Conservation (phyloP, 2,113 vertebrate genomes). For the Corvus hawaiiensis region DNA sequence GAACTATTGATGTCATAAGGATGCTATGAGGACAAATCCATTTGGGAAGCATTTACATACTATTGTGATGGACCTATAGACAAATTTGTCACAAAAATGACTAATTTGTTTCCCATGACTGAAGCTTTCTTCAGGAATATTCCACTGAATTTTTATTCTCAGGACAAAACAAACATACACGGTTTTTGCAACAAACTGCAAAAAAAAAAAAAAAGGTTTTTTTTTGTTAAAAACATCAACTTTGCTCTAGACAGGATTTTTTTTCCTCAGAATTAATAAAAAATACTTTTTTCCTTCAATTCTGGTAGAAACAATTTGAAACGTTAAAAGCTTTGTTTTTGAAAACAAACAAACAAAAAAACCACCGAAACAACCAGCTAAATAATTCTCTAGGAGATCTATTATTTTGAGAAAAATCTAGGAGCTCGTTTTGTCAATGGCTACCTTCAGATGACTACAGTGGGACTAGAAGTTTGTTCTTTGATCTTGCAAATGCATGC, state of each 20-base stretch:
- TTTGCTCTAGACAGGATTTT: not conserved
- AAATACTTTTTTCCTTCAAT: not conserved
- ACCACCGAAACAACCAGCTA: not conserved
- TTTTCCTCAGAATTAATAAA: not conserved
- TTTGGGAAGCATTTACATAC: not conserved
- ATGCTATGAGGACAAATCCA: not conserved
- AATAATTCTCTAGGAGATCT: not conserved
- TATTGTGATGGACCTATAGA: not conserved
- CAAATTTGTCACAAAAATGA: not conserved
- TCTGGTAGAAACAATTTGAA: not conserved
- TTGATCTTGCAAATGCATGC: not conserved
- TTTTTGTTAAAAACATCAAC: not conserved
- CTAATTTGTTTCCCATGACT: not conserved
- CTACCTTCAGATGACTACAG: not conserved
- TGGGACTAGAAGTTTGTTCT: not conserved
- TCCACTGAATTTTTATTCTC: not conserved
- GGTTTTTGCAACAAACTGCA: not conserved
- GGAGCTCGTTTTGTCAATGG: not conserved
- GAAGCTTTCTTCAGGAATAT: not conserved
- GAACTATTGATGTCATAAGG: not conserved
- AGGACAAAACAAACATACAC: not conserved
- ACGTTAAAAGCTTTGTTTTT: not conserved
- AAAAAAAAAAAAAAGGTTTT: not conserved
- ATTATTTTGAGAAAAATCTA: not conserved
- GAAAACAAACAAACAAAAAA: not conserved